These are phyloP conservation scores for Himantopus leucocephalus DNA, from an alignment of 2,113 vertebrate species.

Conservation along the genomic window DNA sequence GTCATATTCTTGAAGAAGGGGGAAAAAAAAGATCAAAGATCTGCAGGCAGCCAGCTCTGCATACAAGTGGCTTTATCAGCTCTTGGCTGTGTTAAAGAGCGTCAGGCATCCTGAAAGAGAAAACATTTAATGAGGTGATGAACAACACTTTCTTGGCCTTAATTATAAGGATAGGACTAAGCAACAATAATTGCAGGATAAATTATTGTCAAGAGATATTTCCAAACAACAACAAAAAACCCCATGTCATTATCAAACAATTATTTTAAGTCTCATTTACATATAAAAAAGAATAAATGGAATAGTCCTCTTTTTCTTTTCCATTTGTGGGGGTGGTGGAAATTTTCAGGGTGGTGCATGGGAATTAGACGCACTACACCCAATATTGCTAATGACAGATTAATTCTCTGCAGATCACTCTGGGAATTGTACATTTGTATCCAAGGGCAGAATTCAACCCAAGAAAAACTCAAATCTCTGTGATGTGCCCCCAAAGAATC, in stretches of 20 bases:
- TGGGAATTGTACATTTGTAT: slow-evolving; percentile 28
- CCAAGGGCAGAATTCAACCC: slow-evolving; percentile 38
- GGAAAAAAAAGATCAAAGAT: slow-evolving; percentile 70
- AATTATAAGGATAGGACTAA: slow-evolving; percentile 72
- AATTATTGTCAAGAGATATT: slow-evolving; percentile 75
- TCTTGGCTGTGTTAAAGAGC: slow-evolving; percentile 68
- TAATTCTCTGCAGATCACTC: slow-evolving; percentile 57
- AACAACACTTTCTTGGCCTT: slow-evolving; percentile 72
- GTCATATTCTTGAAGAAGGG: slow-evolving; percentile 59
- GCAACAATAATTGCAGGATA: slow-evolving; percentile 74
- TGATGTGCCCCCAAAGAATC: slow-evolving; percentile 47
- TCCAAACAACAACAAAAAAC: slow-evolving; percentile 68
- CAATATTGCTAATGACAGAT: slow-evolving; percentile 67
- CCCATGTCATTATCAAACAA: slow-evolving; percentile 73
- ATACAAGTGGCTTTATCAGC: slow-evolving; percentile 70
- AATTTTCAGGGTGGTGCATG: slow-evolving; percentile 68
- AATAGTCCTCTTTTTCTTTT: slow-evolving; percentile 58
- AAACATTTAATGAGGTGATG: slow-evolving; percentile 73
- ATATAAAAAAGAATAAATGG: slow-evolving; percentile 74
- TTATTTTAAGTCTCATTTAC: slow-evolving; percentile 75
- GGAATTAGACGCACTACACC: slow-evolving; percentile 61
- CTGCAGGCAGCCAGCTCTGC: slow-evolving; percentile 64
- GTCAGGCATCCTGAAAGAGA: slow-evolving; percentile 64
- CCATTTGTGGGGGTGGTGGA: slow-evolving; percentile 64
- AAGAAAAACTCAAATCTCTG: slow-evolving; percentile 33